Evolutionary conservation across 2,797 vertebrate genomes (phyloP).

Genomic region (Xerus rutilus): DNA sequence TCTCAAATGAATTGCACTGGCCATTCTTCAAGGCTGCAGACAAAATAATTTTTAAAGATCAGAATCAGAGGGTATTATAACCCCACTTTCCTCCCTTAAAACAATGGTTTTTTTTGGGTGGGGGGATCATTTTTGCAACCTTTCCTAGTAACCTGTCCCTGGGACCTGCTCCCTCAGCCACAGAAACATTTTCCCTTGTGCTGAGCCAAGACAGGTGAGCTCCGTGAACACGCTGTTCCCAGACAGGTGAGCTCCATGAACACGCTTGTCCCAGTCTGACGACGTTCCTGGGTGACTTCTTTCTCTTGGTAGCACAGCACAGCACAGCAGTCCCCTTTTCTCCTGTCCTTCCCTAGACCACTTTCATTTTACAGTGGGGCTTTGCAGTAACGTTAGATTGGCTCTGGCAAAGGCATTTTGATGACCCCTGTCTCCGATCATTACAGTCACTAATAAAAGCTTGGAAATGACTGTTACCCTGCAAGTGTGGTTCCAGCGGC

Average conservation of each 20-base stretch:
- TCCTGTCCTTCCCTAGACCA: neutral
- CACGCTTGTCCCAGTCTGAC: neutral
- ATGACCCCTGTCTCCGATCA: slow-evolving; percentile 74
- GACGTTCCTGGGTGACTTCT: neutral
- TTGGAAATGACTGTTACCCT: slow-evolving; percentile 69
- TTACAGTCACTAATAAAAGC: slow-evolving; percentile 78
- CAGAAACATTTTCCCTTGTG: neutral
- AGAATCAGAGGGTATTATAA: neutral
- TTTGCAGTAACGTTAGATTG: slow-evolving; percentile 53
- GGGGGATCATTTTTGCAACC: neutral
- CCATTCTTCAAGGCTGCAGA: neutral
- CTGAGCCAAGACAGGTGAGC: neutral
- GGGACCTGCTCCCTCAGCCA: neutral
- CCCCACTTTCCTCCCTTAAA: neutral
- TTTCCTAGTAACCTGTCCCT: neutral
- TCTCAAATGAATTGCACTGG: neutral
- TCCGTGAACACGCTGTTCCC: no score
- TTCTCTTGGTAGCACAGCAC: neutral
- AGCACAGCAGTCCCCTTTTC: neutral
- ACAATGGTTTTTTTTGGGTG: neutral
- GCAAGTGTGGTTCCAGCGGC: neutral
- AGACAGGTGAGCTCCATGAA: no score
- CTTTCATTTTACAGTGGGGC: slow-evolving; percentile 65
- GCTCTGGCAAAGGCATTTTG: slow-evolving; percentile 75
- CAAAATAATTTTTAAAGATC: neutral